These are phyloP conservation scores for Myotis vivesi DNA, from an alignment of 2,797 vertebrate species.

Conservation along the genomic window DNA sequence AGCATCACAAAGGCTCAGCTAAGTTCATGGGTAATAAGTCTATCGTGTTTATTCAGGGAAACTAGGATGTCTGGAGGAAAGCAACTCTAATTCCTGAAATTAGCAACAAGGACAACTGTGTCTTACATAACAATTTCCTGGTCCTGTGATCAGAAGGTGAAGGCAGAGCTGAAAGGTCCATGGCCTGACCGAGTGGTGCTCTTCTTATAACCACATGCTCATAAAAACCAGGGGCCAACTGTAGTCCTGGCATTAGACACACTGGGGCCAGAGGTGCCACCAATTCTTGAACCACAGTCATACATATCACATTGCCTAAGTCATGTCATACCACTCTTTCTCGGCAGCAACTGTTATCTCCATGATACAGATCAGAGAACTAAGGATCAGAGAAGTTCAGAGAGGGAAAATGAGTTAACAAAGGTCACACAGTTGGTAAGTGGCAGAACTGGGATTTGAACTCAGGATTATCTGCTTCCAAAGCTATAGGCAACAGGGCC, in stretches of 20 bases:
- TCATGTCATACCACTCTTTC: not conserved
- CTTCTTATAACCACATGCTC: not conserved
- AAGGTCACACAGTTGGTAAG: not conserved
- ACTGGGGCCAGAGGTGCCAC: not conserved
- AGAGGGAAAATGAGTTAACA: not conserved
- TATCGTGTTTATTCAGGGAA: constrained; percentile 50
- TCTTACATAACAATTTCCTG: constrained; percentile 19
- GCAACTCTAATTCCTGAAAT: constrained; percentile 40
- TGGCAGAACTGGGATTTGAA: constrained; percentile 9
- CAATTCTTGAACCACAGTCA: not conserved
- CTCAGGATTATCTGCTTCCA: not conserved
- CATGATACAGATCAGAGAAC: not conserved
- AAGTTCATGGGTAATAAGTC: constrained; percentile 49
- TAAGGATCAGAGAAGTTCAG: not conserved
- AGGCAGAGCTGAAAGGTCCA: not conserved
- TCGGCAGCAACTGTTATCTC: not conserved
- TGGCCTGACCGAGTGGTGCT: not conserved
- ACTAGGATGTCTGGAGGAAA: constrained; percentile 38
- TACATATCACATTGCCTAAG: not conserved
- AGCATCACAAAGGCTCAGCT: constrained; percentile 37
- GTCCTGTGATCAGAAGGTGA: constrained; percentile 36
- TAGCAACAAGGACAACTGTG: constrained; percentile 12
- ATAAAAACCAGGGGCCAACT: not conserved
- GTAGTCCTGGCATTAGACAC: not conserved
- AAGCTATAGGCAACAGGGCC: not conserved